Conservation (phyloP, 2,113 vertebrate genomes). For the Hypanus sabinus region DNA sequence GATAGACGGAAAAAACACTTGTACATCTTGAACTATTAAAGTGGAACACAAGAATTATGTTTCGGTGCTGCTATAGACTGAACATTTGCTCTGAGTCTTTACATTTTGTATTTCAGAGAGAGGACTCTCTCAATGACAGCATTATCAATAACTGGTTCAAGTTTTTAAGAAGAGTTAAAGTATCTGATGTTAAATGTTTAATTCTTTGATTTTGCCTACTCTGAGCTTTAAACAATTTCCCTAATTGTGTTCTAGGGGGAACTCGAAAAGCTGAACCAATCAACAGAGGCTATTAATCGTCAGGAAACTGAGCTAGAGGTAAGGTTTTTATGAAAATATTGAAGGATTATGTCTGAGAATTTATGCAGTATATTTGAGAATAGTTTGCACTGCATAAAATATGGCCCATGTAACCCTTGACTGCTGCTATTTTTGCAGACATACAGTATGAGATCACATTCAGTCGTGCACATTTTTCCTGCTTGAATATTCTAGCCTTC, state of each 20-base stretch:
- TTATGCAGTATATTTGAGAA: neutral
- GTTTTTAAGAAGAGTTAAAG: neutral
- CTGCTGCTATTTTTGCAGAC: neutral
- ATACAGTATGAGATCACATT: neutral
- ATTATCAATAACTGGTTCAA: neutral
- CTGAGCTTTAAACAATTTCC: neutral
- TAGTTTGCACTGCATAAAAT: neutral
- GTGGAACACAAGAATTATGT: neutral
- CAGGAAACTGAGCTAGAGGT: constrained; percentile 94
- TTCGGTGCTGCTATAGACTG: neutral
- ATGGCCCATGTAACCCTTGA: neutral
- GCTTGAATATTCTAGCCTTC: neutral
- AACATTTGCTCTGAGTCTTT: neutral
- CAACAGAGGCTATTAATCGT: constrained; percentile 90
- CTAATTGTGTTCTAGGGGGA: constrained; percentile 68
- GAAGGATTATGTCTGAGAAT: neutral
- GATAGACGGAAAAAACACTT: neutral
- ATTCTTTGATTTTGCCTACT: neutral
- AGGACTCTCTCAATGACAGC: neutral
- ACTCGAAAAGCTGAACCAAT: constrained; percentile 93
- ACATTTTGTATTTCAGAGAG: neutral
- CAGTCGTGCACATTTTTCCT: neutral
- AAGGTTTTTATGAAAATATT: constrained; percentile 39
- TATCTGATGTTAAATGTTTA: neutral
- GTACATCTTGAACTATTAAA: neutral